Conservation (phyloP, 2,888 invertebrate genomes). For the Harpagoxenus sublaevis region DNA sequence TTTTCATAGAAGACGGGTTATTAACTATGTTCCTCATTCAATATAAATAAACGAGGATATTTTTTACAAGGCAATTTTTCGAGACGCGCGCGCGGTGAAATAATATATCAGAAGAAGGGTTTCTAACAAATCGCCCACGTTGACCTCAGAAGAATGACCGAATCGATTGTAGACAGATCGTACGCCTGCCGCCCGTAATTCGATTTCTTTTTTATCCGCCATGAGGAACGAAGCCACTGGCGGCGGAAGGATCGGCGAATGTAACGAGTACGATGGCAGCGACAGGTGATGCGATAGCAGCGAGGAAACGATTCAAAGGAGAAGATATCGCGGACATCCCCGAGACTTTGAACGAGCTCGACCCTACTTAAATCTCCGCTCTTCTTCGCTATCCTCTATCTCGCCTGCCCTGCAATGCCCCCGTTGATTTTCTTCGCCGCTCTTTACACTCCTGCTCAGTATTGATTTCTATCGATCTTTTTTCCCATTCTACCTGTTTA, state of each 20-base stretch:
- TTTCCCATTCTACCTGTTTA: conserved; percentile 18
- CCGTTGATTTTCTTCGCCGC: conserved; percentile 52
- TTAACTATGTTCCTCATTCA: no score
- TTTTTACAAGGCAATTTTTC: not conserved
- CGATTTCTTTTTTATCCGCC: conserved; percentile 61
- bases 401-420: not conserved
- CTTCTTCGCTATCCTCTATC: conserved; percentile 24
- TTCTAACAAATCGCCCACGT: conserved; percentile 9
- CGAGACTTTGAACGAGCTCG: conserved; percentile 62
- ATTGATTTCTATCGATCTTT: conserved; percentile 48
- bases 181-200: conserved; percentile 29
- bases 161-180: conserved; percentile 44
- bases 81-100: not conserved
- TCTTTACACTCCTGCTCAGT: conserved; percentile 27
- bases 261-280: conserved; percentile 64
- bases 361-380: conserved; percentile 49
- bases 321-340: conserved; percentile 57
- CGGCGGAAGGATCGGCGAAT: conserved; percentile 35
- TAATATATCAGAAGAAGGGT: not conserved
- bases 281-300: conserved; percentile 63
- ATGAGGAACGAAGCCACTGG: conserved; percentile 16
- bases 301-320: conserved; percentile 67
- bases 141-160: conserved; percentile 32
- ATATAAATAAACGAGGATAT: no score
- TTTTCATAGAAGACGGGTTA: no score